Conservation (phyloP, 1,140 invertebrate genomes). For the Sitobion miscanthi region DNA sequence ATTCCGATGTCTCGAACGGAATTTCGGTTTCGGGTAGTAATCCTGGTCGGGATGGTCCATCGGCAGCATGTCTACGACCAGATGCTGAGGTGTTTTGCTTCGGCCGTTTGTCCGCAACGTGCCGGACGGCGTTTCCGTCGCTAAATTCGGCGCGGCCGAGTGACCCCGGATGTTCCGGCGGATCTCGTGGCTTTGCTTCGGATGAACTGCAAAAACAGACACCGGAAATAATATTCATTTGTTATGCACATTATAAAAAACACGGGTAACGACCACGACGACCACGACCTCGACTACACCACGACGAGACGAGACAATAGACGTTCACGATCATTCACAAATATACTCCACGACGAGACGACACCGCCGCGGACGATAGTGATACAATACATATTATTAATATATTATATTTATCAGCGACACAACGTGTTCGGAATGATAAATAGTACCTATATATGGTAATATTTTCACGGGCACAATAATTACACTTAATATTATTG, state of each 20-base stretch:
- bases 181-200: conserved; percentile 39
- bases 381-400: background rate
- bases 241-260: background rate
- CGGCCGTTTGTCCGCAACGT: conserved; percentile 58
- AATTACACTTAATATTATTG: background rate
- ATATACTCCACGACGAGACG: background rate
- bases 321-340: background rate
- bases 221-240: background rate
- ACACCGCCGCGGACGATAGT: background rate
- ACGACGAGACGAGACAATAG: background rate
- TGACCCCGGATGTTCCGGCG: conserved; percentile 45
- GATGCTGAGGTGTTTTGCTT: conserved; percentile 57
- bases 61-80: conserved; percentile 55
- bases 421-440: background rate
- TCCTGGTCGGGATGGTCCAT: conserved; percentile 18
- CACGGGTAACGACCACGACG: background rate
- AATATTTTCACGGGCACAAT: background rate
- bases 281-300: background rate
- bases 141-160: conserved; percentile 48
- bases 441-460: background rate
- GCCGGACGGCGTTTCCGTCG: conserved; percentile 25
- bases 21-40: conserved; percentile 46
- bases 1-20: conserved; percentile 38
- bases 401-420: background rate
- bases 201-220: conserved; percentile 17